phyloP scores from a whole-genome alignment of 2,113 vertebrate genomes.

The Pollachius pollachius region DNA sequence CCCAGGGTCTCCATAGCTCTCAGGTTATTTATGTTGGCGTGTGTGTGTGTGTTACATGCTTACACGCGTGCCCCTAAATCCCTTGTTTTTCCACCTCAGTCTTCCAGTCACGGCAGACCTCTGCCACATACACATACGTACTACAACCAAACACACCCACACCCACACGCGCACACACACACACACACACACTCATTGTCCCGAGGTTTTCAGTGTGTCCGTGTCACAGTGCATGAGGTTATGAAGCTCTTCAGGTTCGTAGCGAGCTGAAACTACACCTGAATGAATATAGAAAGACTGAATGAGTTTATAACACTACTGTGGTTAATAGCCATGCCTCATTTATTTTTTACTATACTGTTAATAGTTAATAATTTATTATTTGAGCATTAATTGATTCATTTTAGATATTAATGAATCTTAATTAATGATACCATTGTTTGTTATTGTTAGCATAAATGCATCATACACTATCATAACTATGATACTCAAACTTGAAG shows the following conservation, averaged over 20 bases:
- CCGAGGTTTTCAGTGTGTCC: not conserved
- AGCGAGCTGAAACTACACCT: not conserved
- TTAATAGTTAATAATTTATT: too few species aligned
- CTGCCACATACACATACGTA: conserved; percentile 14
- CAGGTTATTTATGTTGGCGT: conserved; percentile 65
- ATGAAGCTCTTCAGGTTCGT: conserved; percentile 15
- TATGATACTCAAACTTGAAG: too few species aligned
- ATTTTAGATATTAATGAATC: too few species aligned
- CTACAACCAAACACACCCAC: not conserved
- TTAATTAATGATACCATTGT: too few species aligned
- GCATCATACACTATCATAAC: too few species aligned
- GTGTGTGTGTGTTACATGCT: conserved; percentile 19
- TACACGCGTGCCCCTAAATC: conserved; percentile 35
- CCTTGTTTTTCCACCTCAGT: conserved; percentile 45
- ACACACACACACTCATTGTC: conserved; percentile 13
- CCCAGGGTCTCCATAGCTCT: conserved; percentile 73
- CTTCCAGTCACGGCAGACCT: conserved; percentile 53
- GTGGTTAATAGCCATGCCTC: too few species aligned
- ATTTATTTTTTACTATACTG: too few species aligned
- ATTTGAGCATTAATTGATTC: too few species aligned
- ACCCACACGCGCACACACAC: conserved; percentile 5
- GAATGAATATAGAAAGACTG: not conserved
- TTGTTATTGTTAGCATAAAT: too few species aligned
- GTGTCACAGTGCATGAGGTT: conserved; percentile 5
- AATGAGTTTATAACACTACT: conserved; percentile 1